Base-by-base conservation (phyloP, 2,113 vertebrate genomes). In the Lynx canadensis region DNA sequence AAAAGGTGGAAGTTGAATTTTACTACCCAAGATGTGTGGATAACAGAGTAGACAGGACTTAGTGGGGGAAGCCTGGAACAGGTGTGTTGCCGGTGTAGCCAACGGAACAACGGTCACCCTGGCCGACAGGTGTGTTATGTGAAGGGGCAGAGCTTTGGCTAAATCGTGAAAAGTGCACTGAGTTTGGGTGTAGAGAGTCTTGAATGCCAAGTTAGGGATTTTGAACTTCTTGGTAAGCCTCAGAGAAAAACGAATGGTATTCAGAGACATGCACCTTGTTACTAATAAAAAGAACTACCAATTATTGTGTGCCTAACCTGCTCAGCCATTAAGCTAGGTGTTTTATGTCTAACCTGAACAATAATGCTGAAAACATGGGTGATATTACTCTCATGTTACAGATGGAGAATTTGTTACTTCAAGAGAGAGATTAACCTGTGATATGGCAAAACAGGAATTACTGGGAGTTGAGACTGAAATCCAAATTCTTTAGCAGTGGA, bases 51-150 rank as follows among this genome's bases (percentile, higher is more conserved):
- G 65, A 16, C 57, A 85, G 25, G 23, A 45, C n/a, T 71, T 38
- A 19, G 55, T 31, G 7, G 12, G 14, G 18, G 65, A 95, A 52
- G 3, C 55, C n/a, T 69, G 31, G 6, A 79, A 14, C 25, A 73
- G 73, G 12, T 50, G 7, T 16, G 3, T 23, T 5, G 0, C 0
- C 4, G 21, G 68, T 14, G 10, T 9, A 27, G 19, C 41, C 36
- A 41, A 66, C 4, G 4, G 18, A 63, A 3, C 1, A 31, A 15
- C 2, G 3, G 27, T 50, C 57, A 63, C 11, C 1, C 0, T 7
- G 45, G 60, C 12, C 2, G 45, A 78, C 79, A 31, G 16, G 4
- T 7, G 5, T 21, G 25, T 25, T 18, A 6, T 9, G 1, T 38
- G 21, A 60, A 33, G 27, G 31, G 4, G 7, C 19, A 16, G 21